Evolutionary conservation across 2,888 invertebrate species (phyloP), one percentile per base, ranked within the genome.

Genomic region (Drosophila trichaetosa): DNA sequence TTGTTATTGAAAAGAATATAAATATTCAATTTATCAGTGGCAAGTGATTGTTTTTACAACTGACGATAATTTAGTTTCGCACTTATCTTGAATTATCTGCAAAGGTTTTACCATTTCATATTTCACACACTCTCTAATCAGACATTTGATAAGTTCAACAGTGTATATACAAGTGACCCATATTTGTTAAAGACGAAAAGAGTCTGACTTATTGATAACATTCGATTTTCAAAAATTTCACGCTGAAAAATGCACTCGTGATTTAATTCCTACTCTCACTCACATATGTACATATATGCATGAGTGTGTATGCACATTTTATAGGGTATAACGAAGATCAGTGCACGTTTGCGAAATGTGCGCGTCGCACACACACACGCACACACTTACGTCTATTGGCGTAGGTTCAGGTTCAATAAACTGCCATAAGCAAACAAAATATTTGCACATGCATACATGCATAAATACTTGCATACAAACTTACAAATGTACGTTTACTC

Each of bases 341-440:
- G 48, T n/a, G 54, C 31, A 33, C 11, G 52, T 16, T 52, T 27
- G 38, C 40, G 40, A n/a, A 56, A 8, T 36, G 0, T 21, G 11
- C 6, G 34, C 40, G 42, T 46, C n/a, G 34, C 46, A 38, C 33
- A 13, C 51, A 61, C 21, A 36, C 24, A 49, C 18, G 11, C 33
- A n/a, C 33, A 24, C 10, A 13, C 51, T 33, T 27, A 27, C 51
- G 57, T 42, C 29, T 64, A 78, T 78, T 85, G 85, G 69, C 65
- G 29, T 74, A 69, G 83, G 79, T 81, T 83, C 83, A 72, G 85
- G 83, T 85, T 83, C 83, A 83, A 79, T 72, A 83, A 78, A 85
- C 81, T 68, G 73, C 21, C 69, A 78, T 56, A 73, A 79, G 59
- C 51, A 73, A 75, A 61, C 31, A 34, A 46, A 53, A 46, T 46